Conservation (phyloP, 2,797 vertebrate species). For the Sus cebifrons region DNA sequence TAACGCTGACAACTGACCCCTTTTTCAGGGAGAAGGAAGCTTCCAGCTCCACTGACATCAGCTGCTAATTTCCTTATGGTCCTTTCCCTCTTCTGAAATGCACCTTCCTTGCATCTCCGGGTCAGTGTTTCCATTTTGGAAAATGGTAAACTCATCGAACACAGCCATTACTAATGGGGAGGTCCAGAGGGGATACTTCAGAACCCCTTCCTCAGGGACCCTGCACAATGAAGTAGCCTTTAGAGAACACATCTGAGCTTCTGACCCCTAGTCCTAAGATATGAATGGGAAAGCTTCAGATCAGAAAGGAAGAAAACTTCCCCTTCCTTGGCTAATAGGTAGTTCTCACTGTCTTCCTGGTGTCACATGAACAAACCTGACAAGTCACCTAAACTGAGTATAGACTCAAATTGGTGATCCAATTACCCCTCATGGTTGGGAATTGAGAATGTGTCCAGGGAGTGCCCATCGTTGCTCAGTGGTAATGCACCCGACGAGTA, state of each 20-base stretch:
- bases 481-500: no score
- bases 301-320: background rate
- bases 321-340: accelerated
- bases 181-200: background rate
- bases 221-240: background rate
- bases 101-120: background rate
- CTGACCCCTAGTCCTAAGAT: background rate
- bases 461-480: no score
- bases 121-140: background rate
- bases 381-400: background rate
- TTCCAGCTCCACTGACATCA: accelerated
- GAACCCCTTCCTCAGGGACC: accelerated
- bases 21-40: background rate
- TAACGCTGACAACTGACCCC: no score
- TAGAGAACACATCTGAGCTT: background rate
- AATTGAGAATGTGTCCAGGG: background rate
- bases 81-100: background rate
- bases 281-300: background rate
- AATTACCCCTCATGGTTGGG: background rate
- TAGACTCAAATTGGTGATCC: background rate
- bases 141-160: background rate
- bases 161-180: background rate
- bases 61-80: accelerated
- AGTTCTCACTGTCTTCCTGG: background rate
- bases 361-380: background rate